Evolutionary conservation across 2,113 vertebrate species (phyloP).

Genomic region (Phycodurus eques): DNA sequence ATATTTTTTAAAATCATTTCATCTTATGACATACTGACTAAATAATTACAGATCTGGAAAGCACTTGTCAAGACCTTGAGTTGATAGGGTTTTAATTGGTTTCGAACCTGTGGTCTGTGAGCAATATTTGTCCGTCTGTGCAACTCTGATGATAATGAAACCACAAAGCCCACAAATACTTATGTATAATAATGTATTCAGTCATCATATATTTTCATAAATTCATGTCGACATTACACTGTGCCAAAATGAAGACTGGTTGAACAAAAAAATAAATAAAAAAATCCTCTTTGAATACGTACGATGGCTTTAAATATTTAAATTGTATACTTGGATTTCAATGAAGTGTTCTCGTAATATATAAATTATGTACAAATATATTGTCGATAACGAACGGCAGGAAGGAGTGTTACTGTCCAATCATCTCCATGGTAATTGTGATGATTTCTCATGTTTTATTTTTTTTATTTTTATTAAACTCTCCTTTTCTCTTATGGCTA

Average conservation of each 20-base stretch:
- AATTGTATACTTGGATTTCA: constrained; percentile 35
- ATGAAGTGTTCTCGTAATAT: constrained; percentile 51
- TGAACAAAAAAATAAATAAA: constrained; percentile 40
- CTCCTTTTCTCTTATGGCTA: neutral
- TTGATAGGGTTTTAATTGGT: neutral
- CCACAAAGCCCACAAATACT: neutral
- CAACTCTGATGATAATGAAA: neutral
- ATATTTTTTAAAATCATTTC: neutral
- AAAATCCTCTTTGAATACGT: constrained; percentile 43
- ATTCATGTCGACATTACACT: constrained; percentile 38
- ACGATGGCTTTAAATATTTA: neutral
- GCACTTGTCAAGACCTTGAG: neutral
- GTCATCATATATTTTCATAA: constrained; percentile 10
- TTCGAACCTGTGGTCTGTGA: neutral
- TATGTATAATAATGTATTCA: neutral
- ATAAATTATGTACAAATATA: constrained; percentile 48
- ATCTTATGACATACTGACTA: neutral
- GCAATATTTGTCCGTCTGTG: neutral
- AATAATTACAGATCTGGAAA: neutral
- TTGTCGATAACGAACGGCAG: constrained; percentile 27
- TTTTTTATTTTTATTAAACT: neutral
- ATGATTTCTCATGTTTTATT: neutral
- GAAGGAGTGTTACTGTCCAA: constrained; percentile 12
- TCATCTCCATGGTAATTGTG: constrained; percentile 7
- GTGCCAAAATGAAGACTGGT: constrained; percentile 61